These are phyloP conservation scores for Macropis europaea DNA, from an alignment of 2,888 invertebrate species.

Conservation along the genomic window DNA sequence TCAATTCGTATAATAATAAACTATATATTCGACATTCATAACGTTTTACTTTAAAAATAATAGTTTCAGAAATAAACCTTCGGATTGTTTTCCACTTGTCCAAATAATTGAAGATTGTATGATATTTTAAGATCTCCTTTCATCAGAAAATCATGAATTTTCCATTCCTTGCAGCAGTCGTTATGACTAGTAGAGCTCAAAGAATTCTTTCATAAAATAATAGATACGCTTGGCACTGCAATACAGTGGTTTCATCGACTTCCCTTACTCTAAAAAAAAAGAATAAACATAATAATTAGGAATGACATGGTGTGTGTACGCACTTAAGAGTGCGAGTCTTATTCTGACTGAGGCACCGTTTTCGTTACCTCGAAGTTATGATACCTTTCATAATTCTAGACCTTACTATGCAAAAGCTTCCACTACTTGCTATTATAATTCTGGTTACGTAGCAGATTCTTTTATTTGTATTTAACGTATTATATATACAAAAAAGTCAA, in stretches of 20 bases:
- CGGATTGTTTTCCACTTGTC: background rate
- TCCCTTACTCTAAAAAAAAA: conserved; percentile 84
- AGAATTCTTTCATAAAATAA: conserved; percentile 97
- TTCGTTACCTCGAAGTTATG: too few species aligned
- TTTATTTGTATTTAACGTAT: too few species aligned
- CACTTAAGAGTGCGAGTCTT: background rate
- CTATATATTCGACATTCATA: background rate
- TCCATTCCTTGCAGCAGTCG: background rate
- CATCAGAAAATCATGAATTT: conserved; percentile 12
- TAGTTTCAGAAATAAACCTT: background rate
- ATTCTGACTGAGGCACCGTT: too few species aligned
- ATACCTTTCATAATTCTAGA: too few species aligned
- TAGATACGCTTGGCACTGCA: conserved; percentile 94
- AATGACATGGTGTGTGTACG: background rate
- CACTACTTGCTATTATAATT: too few species aligned
- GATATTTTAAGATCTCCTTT: conserved; percentile 2
- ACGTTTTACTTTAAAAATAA: background rate
- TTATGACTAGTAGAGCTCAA: conserved; percentile 80
- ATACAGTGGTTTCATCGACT: conserved; percentile 89
- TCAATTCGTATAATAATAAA: background rate
- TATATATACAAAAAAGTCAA: too few species aligned
- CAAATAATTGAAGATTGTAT: background rate
- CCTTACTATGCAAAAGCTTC: too few species aligned
- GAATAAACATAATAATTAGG: background rate
- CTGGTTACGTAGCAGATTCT: too few species aligned